These are phyloP conservation scores for Hypomesus transpacificus DNA, from an alignment of 2,113 vertebrate genomes.

Conservation along the genomic window DNA sequence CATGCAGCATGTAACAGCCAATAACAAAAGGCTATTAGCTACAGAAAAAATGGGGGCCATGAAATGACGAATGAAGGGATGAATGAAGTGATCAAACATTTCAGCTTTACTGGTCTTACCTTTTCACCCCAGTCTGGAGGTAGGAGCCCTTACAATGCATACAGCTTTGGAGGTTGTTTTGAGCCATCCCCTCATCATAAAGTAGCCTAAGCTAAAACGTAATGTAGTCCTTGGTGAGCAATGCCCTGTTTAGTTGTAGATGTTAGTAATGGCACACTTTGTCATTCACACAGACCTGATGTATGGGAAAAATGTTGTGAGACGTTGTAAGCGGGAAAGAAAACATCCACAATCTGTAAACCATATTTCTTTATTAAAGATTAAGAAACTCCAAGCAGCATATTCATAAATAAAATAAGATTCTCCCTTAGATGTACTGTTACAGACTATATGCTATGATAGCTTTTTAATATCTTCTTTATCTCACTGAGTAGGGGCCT, in stretches of 20 bases:
- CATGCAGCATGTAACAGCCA: background rate
- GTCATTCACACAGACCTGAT: too few relatives aligned
- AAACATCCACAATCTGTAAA: constrained; percentile 51
- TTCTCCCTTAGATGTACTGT: constrained; percentile 57
- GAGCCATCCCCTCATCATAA: too few relatives aligned
- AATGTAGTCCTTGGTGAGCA: too few relatives aligned
- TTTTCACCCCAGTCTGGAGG: too few relatives aligned
- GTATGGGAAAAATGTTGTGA: background rate
- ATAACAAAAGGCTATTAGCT: background rate
- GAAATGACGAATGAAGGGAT: background rate
- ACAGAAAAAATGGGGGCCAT: background rate
- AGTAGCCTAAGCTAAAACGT: too few relatives aligned
- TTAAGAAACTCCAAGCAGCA: constrained; percentile 78
- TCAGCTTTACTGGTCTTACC: background rate
- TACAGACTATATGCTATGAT: constrained; percentile 57
- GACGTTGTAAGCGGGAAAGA: constrained; percentile 20
- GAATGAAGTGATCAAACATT: background rate
- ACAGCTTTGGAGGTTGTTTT: too few relatives aligned
- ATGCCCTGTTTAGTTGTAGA: too few relatives aligned
- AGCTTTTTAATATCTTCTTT: constrained; percentile 29
- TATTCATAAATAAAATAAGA: constrained; percentile 74
- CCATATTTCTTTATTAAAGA: constrained; percentile 78
- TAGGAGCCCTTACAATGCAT: too few relatives aligned
- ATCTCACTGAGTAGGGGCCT: constrained; percentile 13
- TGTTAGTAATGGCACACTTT: too few relatives aligned